Conservation (phyloP, 92 coral and sea anemone species). For the Parazoanthus darwini region DNA sequence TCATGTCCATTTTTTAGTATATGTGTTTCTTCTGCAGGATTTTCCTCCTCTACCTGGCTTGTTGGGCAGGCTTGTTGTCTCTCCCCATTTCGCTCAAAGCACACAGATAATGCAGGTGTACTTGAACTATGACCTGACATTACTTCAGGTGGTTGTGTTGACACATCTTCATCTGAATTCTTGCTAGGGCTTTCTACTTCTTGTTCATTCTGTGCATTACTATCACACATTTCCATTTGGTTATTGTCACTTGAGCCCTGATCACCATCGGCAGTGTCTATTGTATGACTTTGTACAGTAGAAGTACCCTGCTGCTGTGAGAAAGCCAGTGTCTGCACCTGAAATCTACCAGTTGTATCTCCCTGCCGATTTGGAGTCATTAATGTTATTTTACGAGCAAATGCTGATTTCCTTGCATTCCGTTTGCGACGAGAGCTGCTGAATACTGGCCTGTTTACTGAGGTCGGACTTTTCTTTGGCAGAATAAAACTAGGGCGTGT, state of each 20-base stretch:
- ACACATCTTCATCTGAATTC: not conserved
- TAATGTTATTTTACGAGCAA: constrained; percentile 74
- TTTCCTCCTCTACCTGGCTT: constrained; percentile 18
- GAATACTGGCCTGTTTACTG: constrained; percentile 45
- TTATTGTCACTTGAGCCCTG: not conserved
- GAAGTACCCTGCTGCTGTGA: constrained; percentile 14
- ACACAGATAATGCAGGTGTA: not conserved
- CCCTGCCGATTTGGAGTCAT: constrained; percentile 62
- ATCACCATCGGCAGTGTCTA: not conserved
- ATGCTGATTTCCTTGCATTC: constrained; percentile 72
- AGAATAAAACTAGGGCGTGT: constrained; percentile 50
- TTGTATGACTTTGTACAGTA: not conserved
- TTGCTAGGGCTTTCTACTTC: constrained; percentile 14
- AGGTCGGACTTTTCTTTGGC: constrained; percentile 55
- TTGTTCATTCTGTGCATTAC: not conserved
- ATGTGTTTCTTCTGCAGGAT: not conserved
- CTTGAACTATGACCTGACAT: not conserved
- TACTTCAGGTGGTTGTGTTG: not conserved
- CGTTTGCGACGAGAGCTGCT: constrained; percentile 79
- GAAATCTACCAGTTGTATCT: constrained; percentile 41
- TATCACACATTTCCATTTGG: not conserved
- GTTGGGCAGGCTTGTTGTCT: not conserved
- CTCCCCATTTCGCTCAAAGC: constrained; percentile 11
- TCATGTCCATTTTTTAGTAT: constrained; percentile 21
- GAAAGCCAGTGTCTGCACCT: constrained; percentile 38